Evolutionary conservation across 1,140 invertebrate genomes (phyloP).

Genomic region (Eubasilissa regina): DNA sequence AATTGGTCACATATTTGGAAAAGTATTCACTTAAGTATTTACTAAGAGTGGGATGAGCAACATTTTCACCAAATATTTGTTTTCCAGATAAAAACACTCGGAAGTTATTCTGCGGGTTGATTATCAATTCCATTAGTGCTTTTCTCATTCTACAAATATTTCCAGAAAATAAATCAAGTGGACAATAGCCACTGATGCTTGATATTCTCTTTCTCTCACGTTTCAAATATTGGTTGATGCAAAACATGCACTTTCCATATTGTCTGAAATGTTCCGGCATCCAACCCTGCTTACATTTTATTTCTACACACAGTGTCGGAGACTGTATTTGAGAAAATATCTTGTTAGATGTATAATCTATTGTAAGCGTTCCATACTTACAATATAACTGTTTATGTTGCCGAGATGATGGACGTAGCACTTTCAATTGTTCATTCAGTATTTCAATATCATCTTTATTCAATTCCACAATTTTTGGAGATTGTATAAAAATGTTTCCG

Average conservation of each 20-base stretch:
- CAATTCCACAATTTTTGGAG: slow-evolving; percentile 63
- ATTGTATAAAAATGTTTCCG: slow-evolving; percentile 54
- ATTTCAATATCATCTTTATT: slow-evolving; percentile 61
- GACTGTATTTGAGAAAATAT: slow-evolving; percentile 61
- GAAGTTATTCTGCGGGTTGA: slow-evolving; percentile 83
- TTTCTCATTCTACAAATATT: slow-evolving; percentile 74
- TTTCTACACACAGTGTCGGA: slow-evolving; percentile 77
- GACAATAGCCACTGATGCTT: slow-evolving; percentile 77
- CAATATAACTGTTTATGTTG: slow-evolving; percentile 63
- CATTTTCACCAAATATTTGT: slow-evolving; percentile 73
- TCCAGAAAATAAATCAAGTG: slow-evolving; percentile 82
- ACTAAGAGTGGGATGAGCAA: background rate
- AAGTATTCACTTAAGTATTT: slow-evolving; percentile 50
- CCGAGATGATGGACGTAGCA: slow-evolving; percentile 64
- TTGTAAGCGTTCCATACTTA: slow-evolving; percentile 65
- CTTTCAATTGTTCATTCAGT: slow-evolving; percentile 60
- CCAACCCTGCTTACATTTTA: slow-evolving; percentile 85
- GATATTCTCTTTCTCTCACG: slow-evolving; percentile 71
- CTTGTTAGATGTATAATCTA: slow-evolving; percentile 66
- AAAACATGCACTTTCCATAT: slow-evolving; percentile 78
- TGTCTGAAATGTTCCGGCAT: slow-evolving; percentile 68
- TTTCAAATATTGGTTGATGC: slow-evolving; percentile 81
- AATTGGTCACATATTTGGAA: background rate
- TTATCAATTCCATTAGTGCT: slow-evolving; percentile 74
- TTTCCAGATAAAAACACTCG: slow-evolving; percentile 78